Conservation (phyloP, 2,888 invertebrate genomes). For the Ischnus inquisitorius region DNA sequence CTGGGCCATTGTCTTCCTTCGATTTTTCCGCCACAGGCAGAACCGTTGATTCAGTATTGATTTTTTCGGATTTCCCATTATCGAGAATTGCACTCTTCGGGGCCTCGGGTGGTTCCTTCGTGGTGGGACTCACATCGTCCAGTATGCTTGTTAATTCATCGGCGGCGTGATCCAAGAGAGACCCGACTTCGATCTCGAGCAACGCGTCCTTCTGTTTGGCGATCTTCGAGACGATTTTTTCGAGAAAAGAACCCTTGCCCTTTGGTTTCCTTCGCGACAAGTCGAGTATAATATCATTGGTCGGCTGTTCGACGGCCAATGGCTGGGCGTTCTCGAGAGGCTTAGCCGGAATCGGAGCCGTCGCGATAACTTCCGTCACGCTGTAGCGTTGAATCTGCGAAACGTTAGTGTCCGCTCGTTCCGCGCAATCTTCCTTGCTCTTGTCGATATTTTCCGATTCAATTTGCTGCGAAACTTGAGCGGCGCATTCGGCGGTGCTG, state of each 20-base stretch:
- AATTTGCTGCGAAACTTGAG: constrained; percentile 18
- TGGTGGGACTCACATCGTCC: constrained; percentile 73
- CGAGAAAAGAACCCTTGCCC: constrained; percentile 83
- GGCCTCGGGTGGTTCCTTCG: constrained; percentile 57
- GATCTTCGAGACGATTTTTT: constrained; percentile 84
- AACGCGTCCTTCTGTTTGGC: constrained; percentile 83
- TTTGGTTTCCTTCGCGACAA: constrained; percentile 81
- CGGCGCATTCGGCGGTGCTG: background rate
- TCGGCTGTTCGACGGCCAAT: constrained; percentile 61
- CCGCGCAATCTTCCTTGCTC: constrained; percentile 5
- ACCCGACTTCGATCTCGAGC: constrained; percentile 79
- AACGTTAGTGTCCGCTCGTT: background rate
- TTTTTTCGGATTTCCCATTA: background rate
- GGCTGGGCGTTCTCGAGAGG: constrained; percentile 6
- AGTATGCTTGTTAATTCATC: constrained; percentile 78
- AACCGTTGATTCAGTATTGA: background rate
- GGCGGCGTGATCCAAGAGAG: constrained; percentile 77
- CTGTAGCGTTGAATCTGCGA: constrained; percentile 21
- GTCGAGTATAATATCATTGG: constrained; percentile 83
- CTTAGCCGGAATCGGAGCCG: constrained; percentile 12
- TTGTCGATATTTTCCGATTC: constrained; percentile 34
- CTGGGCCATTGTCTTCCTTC: constrained; percentile 19
- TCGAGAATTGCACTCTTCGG: constrained; percentile 30
- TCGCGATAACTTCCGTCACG: background rate
- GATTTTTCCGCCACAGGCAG: constrained; percentile 15